phyloP scores from a whole-genome alignment of 2,113 vertebrate species.

The Dipodomys merriami region DNA sequence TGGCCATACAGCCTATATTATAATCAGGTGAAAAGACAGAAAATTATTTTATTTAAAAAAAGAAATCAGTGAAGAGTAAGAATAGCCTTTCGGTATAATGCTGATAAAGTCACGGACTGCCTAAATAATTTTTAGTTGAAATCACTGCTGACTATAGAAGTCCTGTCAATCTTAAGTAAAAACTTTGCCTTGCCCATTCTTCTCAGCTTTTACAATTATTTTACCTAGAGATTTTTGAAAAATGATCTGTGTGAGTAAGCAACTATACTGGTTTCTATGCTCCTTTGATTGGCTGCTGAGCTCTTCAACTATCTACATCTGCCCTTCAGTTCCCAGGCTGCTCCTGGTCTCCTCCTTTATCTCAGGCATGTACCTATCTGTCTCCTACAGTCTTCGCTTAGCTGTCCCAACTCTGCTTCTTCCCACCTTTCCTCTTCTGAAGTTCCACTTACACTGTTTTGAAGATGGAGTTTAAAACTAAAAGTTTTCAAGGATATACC shows the following conservation, averaged over 20 bases:
- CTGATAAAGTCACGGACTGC: slow-evolving; percentile 32
- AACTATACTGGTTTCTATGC: not conserved
- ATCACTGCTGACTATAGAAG: not conserved
- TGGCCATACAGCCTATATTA: not conserved
- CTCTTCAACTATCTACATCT: not conserved
- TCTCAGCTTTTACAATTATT: not conserved
- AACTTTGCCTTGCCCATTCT: not conserved
- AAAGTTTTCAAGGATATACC: slow-evolving; percentile 41
- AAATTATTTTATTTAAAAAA: not conserved
- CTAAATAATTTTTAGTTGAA: slow-evolving; percentile 32
- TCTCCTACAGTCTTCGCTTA: not conserved
- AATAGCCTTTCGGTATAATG: not conserved
- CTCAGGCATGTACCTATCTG: not conserved
- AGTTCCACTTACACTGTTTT: not conserved
- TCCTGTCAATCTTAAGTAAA: slow-evolving; percentile 13
- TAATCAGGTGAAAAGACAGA: slow-evolving; percentile 28
- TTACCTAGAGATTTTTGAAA: slow-evolving; percentile 2
- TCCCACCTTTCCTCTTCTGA: not conserved
- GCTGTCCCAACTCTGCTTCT: not conserved
- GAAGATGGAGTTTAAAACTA: slow-evolving; percentile 20
- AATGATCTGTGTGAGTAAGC: slow-evolving; percentile 48
- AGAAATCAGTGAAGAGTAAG: not conserved
- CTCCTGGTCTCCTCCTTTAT: not conserved
- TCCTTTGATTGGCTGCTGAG: slow-evolving; percentile 6
- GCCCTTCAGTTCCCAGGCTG: not conserved